Evolutionary conservation across 2,888 invertebrate species (phyloP), one percentile per base, ranked within the genome.

Genomic region (Belgica antarctica): DNA sequence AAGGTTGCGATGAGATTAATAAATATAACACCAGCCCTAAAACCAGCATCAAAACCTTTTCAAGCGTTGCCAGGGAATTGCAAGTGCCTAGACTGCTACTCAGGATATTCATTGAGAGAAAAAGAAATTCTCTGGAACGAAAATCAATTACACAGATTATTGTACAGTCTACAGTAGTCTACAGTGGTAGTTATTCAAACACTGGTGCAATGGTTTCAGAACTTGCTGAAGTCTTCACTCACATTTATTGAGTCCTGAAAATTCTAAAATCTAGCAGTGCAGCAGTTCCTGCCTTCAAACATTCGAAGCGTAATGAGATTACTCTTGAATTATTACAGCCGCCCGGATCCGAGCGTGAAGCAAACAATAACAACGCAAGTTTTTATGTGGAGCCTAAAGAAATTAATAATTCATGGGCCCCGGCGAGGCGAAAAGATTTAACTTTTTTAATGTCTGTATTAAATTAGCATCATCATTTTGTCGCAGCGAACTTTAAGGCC

Each of bases 381-480:
- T 12, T 15, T n/a, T 2, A 15, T 12, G 41, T 10, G 2, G 41
- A 41, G 15, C 15, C n/a, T 7, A 25, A 61, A 27, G 28, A 61
- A 27, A 61, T 52, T 52, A 52, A 52, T 52, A 52, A 61, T 28
- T 25, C 61, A 61, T 4, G n/a, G 25, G 28, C 25, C 8, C 25
- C 15, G 22, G 22, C 4, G 25, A 24, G 27, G 27, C 24, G 27
- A n/a, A n/a, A 61, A 22, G 22, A 8, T 52, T n/a, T 52, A 24
- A 61, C 27, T 27, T 61, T 27, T 25, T 61, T 24, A 47, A 61
- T 61, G 61, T 61, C 61, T 61, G n/a, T 5, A 59, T 59, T 25
- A 59, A 59, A 19, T 59, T 59, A 59, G 27, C 59, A 59, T 61
- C 52, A 52, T 52, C 52, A 52, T 52, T 52, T 52, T 52, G 52